Conservation (phyloP, 2,797 vertebrate genomes). For the Sarcophilus harrisii region DNA sequence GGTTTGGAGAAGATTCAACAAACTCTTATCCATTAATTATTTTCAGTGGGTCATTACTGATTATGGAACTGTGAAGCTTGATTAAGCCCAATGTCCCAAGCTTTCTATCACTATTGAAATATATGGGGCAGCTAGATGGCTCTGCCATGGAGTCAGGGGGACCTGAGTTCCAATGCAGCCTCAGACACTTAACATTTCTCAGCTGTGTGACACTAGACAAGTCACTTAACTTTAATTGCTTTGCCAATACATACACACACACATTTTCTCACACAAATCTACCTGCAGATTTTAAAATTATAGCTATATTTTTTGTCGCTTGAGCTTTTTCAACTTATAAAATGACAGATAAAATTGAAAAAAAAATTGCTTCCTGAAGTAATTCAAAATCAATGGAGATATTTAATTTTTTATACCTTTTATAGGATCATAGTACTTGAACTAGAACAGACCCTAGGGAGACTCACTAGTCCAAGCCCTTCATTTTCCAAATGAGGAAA, state of each 20-base stretch:
- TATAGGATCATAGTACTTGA: not conserved
- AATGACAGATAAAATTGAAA: not conserved
- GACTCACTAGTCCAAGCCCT: not conserved
- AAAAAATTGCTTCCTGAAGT: not conserved
- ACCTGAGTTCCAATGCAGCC: too few relatives aligned
- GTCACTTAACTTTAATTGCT: too few relatives aligned
- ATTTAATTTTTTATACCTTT: not conserved
- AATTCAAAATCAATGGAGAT: not conserved
- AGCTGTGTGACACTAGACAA: too few relatives aligned
- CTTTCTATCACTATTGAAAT: not conserved
- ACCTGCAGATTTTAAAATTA: not conserved
- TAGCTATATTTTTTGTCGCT: not conserved
- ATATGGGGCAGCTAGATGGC: not conserved
- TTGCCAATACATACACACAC: too few relatives aligned
- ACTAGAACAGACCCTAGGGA: not conserved
- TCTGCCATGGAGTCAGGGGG: too few relatives aligned
- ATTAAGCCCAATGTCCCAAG: not conserved
- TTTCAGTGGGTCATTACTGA: not conserved
- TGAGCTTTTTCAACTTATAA: not conserved
- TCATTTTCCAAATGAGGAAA: not conserved
- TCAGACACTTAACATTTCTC: too few relatives aligned
- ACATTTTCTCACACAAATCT: too few relatives aligned
- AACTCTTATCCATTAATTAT: not conserved
- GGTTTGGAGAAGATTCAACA: not conserved
- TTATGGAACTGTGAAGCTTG: not conserved